phyloP scores from a whole-genome alignment of 1,140 invertebrate species.

The Sinonovacula constricta region DNA sequence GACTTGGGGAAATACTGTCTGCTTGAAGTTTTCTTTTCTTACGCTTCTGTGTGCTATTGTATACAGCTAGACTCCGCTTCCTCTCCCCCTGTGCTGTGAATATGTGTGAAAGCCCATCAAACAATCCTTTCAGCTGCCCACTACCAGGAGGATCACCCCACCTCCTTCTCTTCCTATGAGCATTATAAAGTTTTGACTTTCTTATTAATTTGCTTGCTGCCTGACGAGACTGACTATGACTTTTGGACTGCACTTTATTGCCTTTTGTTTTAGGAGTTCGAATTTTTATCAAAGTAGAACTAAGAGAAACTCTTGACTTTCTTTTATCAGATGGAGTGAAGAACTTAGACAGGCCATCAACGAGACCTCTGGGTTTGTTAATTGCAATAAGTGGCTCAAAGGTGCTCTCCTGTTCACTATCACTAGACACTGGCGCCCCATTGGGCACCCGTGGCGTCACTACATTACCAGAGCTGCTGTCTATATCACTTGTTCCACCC shows the following conservation, averaged over 20 bases:
- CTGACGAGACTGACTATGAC: slow-evolving; percentile 69
- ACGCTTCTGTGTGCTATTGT: slow-evolving; percentile 60
- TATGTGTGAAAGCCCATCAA: slow-evolving; percentile 91
- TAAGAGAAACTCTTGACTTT: slow-evolving; percentile 76
- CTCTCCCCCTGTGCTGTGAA: slow-evolving; percentile 85
- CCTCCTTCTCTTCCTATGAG: slow-evolving; percentile 67
- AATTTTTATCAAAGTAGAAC: slow-evolving; percentile 62
- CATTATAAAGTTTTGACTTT: slow-evolving; percentile 73
- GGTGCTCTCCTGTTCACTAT: slow-evolving; percentile 66
- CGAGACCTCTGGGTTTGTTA: slow-evolving; percentile 75
- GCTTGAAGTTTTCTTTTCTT: slow-evolving; percentile 21
- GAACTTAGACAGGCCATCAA: slow-evolving; percentile 77
- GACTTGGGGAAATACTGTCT: slow-evolving; percentile 20
- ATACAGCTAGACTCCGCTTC: slow-evolving; percentile 78
- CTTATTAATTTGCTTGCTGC: slow-evolving; percentile 74
- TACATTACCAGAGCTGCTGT: slow-evolving; percentile 64
- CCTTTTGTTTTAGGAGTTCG: slow-evolving; percentile 52
- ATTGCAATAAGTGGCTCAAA: slow-evolving; percentile 70
- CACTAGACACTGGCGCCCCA: slow-evolving; percentile 61
- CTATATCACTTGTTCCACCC: slow-evolving; percentile 24
- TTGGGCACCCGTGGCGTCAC: slow-evolving; percentile 35
- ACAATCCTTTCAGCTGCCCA: slow-evolving; percentile 86
- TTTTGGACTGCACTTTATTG: slow-evolving; percentile 50
- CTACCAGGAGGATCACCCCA: slow-evolving; percentile 78
- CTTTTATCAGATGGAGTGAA: slow-evolving; percentile 78